Evolutionary conservation across 2,797 vertebrate genomes (phyloP), one percentile per base, ranked within the genome.

Genomic region (Prionace glauca): DNA sequence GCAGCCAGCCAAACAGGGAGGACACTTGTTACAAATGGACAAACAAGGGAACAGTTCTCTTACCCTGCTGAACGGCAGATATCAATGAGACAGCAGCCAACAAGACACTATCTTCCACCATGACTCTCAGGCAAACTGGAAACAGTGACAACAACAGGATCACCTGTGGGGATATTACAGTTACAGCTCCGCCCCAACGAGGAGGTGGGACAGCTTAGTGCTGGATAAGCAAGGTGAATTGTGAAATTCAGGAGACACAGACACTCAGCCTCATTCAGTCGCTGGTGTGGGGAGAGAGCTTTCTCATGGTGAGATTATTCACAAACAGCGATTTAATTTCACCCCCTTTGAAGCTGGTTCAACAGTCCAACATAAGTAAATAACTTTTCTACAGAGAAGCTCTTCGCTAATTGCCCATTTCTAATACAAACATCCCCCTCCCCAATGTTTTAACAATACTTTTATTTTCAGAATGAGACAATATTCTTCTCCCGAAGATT

Each of bases 11-110:
- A 20, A 41, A 77, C 29, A 18, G 36, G 20, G 2, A 84, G 36
- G 41, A 84, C 41, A 36, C 72, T 32, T 32, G 72, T 77, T 77
- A 77, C 74, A n/a, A 3, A 81, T 81, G 14, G 18, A 20, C 14
- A 81, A 81, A 12, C n/a, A 41, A 41, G n/a, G 26, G 36, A 41
- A 45, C 32, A 26, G 29, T 22, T 22, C 86, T 71, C 0, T 84
- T 94, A 97, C 96, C 96, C 91, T 96, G 95, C 1, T 96, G 97
- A 12, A 97, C 41, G 92, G 96, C 96, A 60, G 97, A 97, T 71
- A 97, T 71, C 32, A 97, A 90, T 45, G 97, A 96, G 62, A 97
- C 97, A 0, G 96, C 96, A 79, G 96, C 96, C 24, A 97, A 81
- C 84, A 97, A 74, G 29, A 96, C 95, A 9, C 95, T 67, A 60